phyloP scores from a whole-genome alignment of 1,140 invertebrate genomes.

The Sinella curviseta region DNA sequence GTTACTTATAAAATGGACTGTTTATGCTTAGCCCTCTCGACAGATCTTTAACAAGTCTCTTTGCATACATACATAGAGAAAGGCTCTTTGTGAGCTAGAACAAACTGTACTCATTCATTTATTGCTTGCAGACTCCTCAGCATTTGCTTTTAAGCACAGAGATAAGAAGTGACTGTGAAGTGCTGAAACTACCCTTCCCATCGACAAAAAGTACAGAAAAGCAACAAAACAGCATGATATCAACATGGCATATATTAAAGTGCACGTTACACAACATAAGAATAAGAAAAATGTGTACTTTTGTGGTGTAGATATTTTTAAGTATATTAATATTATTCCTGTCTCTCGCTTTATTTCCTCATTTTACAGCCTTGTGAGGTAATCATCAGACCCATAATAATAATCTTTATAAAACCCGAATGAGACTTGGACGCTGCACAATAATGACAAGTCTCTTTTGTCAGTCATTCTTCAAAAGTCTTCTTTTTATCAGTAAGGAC shows the following conservation, averaged over 20 bases:
- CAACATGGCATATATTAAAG: background rate
- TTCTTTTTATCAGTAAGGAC: too few relatives aligned
- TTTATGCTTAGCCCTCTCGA: background rate
- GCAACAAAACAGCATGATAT: background rate
- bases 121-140: background rate
- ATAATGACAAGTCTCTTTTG: background rate
- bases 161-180: background rate
- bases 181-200: background rate
- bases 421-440: background rate
- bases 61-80: background rate
- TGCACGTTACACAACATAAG: background rate
- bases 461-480: background rate
- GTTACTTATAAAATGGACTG: background rate
- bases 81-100: background rate
- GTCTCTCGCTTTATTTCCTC: conserved; percentile 11
- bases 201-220: background rate
- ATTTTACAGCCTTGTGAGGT: conserved; percentile 16
- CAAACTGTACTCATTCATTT: background rate
- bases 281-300: background rate
- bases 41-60: background rate
- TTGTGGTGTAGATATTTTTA: background rate
- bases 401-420: background rate
- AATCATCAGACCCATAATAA: conserved; percentile 13
- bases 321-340: background rate
- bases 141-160: background rate